These are phyloP conservation scores for Anolis sagrei DNA, from an alignment of 2,113 vertebrate genomes.

Conservation along the genomic window DNA sequence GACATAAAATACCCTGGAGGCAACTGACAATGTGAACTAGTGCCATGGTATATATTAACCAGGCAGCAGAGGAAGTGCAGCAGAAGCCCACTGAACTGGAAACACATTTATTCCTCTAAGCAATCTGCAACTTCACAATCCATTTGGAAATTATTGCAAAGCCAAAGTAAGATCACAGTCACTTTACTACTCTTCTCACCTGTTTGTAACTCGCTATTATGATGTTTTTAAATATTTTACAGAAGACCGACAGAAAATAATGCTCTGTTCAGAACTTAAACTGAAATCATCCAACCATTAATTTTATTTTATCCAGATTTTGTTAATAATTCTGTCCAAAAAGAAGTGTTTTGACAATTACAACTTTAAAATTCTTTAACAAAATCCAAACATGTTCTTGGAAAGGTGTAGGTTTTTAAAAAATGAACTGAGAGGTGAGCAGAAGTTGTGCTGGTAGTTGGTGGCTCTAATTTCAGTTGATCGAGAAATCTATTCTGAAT, in stretches of 20 bases:
- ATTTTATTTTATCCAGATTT: background rate
- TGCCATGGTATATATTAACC: too few species aligned
- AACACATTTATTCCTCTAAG: background rate
- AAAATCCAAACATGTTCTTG: background rate
- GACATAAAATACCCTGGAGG: background rate
- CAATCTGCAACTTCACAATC: background rate
- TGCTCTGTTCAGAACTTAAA: background rate
- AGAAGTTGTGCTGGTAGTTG: too few species aligned
- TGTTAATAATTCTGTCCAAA: background rate
- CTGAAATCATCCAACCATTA: background rate
- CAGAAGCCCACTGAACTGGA: background rate
- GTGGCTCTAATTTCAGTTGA: too few species aligned
- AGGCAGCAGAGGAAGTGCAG: background rate
- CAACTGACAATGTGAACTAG: background rate
- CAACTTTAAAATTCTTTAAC: background rate
- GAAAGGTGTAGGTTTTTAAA: background rate
- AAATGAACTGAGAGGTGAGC: background rate
- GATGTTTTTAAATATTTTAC: background rate
- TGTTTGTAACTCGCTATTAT: background rate
- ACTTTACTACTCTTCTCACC: background rate
- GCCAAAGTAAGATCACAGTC: background rate
- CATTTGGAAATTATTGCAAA: background rate
- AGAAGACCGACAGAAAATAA: background rate
- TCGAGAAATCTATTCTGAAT: too few species aligned
- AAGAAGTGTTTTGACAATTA: background rate